Conservation (phyloP, 2,113 vertebrate species). For the Rattus rattus region DNA sequence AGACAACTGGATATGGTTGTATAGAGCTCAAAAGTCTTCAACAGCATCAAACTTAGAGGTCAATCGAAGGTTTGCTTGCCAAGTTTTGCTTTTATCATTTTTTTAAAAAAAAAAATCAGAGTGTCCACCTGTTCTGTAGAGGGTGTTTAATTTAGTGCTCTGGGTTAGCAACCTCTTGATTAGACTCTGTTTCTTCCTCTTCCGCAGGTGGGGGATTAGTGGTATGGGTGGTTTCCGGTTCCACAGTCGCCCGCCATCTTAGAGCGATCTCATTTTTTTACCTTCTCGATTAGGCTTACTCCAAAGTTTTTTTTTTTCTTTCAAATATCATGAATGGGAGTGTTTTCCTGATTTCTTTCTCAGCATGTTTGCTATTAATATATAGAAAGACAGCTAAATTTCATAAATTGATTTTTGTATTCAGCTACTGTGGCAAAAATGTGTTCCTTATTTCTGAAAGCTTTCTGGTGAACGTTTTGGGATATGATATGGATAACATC, state of each 20-base stretch:
- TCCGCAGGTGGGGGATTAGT: too few relatives aligned
- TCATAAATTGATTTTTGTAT: neutral
- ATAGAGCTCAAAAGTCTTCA: too few relatives aligned
- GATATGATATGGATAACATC: neutral
- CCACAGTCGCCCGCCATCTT: too few relatives aligned
- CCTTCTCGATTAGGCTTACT: neutral
- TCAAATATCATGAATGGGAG: neutral
- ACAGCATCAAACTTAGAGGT: too few relatives aligned
- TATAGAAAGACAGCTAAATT: neutral
- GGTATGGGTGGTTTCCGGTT: too few relatives aligned
- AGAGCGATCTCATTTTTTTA: neutral
- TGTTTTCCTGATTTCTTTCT: neutral
- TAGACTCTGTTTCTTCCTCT: too few relatives aligned
- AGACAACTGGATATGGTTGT: conserved; percentile 84
- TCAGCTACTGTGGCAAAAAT: neutral
- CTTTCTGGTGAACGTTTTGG: neutral
- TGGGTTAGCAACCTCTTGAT: too few relatives aligned
- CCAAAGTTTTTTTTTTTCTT: neutral
- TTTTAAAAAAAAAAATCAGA: too few relatives aligned
- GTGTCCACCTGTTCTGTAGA: too few relatives aligned
- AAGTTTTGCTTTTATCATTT: too few relatives aligned
- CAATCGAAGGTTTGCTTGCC: too few relatives aligned
- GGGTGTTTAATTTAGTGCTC: too few relatives aligned
- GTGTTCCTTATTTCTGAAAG: neutral
- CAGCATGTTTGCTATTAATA: neutral